These are phyloP conservation scores for Lucinisca nassula DNA, from an alignment of 2,888 invertebrate species.

Conservation along the genomic window DNA sequence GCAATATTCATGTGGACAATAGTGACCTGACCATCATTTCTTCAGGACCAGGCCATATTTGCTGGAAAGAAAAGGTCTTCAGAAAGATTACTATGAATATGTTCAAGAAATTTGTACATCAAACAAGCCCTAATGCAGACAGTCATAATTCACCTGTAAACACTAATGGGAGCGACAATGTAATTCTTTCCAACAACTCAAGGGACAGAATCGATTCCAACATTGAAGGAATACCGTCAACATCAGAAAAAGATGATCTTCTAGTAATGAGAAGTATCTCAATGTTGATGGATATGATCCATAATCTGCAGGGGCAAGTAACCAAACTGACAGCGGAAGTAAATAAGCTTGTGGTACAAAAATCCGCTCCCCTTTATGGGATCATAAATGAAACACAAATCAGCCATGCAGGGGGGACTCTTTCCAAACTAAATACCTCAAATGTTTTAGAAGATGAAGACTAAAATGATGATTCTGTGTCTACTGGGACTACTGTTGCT, in stretches of 20 bases:
- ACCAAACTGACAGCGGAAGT: background rate
- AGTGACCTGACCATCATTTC: background rate
- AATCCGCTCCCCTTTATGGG: background rate
- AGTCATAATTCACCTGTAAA: too few species aligned
- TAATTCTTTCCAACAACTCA: too few species aligned
- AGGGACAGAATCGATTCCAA: too few species aligned
- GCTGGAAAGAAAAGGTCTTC: background rate
- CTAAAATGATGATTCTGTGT: background rate
- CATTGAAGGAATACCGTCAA: too few species aligned
- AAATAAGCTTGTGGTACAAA: background rate
- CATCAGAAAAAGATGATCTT: too few species aligned
- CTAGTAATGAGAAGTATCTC: background rate
- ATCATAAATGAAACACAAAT: background rate
- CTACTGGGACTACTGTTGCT: too few species aligned
- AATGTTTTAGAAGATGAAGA: background rate
- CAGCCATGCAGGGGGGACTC: background rate
- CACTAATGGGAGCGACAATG: too few species aligned
- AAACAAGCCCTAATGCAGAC: background rate
- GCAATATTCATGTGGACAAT: background rate
- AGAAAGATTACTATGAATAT: background rate
- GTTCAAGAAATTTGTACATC: background rate
- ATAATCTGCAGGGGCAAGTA: background rate
- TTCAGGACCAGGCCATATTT: background rate
- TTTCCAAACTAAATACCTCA: background rate
- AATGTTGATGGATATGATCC: background rate